These are phyloP conservation scores for Beris chalybata DNA, from an alignment of 2,888 invertebrate genomes.

Conservation along the genomic window DNA sequence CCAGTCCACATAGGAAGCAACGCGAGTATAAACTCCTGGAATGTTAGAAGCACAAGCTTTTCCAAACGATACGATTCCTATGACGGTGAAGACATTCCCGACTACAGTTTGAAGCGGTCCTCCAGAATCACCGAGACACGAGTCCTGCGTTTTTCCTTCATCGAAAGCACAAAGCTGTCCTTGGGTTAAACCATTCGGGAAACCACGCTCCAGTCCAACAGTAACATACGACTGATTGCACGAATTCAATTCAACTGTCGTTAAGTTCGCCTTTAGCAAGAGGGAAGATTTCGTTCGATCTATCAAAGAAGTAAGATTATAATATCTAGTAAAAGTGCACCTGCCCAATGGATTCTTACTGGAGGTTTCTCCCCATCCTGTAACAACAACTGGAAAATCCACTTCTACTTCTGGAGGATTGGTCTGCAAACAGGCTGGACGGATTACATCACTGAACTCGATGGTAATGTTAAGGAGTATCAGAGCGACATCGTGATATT, in stretches of 20 bases:
- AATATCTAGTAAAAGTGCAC: too few species aligned
- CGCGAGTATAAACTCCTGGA: conserved; percentile 51
- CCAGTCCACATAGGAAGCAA: conserved; percentile 50
- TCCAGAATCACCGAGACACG: conserved; percentile 52
- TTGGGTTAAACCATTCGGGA: conserved; percentile 34
- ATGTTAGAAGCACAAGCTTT: conserved; percentile 47
- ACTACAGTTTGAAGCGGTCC: conserved; percentile 47
- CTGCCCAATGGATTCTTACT: not conserved
- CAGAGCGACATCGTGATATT: conserved; percentile 44
- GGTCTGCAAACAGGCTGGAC: conserved; percentile 43
- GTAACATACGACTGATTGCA: conserved; percentile 40
- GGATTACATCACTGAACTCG: conserved; percentile 32
- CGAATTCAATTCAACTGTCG: conserved; percentile 33
- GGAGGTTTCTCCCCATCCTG: conserved; percentile 43
- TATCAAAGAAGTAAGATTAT: conserved; percentile 15
- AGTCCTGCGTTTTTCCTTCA: conserved; percentile 42
- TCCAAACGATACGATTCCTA: conserved; percentile 48
- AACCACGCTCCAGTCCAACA: conserved; percentile 21
- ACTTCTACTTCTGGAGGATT: conserved; percentile 34
- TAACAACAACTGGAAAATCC: conserved; percentile 37
- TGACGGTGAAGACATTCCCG: conserved; percentile 42
- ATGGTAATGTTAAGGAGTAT: conserved; percentile 38
- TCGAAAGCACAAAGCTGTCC: conserved; percentile 44
- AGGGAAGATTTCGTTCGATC: conserved; percentile 37
- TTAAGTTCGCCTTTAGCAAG: conserved; percentile 42